Percentiles rank a stretch among this genome's conserved stretches.
Conservation (phyloP, 1,140 invertebrate genomes). For the Whitmania pigra region DNA sequence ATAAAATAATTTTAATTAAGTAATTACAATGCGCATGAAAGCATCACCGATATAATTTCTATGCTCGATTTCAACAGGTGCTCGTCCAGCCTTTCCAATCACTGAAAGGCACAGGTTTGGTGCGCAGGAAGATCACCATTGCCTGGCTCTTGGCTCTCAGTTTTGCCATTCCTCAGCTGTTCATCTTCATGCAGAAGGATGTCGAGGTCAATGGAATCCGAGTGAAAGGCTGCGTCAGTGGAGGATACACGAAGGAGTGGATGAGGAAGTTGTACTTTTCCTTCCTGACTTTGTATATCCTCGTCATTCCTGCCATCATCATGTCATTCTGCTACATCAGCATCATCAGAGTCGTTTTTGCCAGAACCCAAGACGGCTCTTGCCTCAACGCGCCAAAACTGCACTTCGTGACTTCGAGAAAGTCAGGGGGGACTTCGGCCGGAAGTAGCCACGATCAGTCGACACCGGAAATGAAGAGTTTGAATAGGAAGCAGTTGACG, state of each 20-base stretch:
- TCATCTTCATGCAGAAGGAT: constrained; percentile 40
- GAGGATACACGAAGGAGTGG: constrained; percentile 33
- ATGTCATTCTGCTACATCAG: constrained; percentile 37
- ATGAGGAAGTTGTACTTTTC: constrained; percentile 36
- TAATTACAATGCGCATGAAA: too few relatives aligned
- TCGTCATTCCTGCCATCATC: constrained; percentile 33
- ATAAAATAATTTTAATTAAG: too few relatives aligned
- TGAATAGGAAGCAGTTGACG: background rate
- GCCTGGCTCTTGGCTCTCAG: constrained; percentile 44
- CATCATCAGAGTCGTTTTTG: constrained; percentile 35
- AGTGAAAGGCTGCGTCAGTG: background rate
- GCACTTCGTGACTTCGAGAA: constrained; percentile 15
- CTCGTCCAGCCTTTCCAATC: constrained; percentile 34
- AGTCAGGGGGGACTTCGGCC: background rate
- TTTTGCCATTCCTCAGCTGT: constrained; percentile 42
- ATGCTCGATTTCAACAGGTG: constrained; percentile 22
- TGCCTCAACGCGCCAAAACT: constrained; percentile 10
- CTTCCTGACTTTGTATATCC: constrained; percentile 33
- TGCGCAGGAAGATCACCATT: constrained; percentile 33
- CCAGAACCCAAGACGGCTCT: constrained; percentile 8
- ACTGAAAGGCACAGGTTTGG: constrained; percentile 18
- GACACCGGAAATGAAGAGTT: background rate
- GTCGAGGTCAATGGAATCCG: constrained; percentile 5
- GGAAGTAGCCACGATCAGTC: constrained; percentile 3
- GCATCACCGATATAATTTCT: background rate